Evolutionary conservation across 2,797 vertebrate species (phyloP).

Genomic region (Bovichtus diacanthus): DNA sequence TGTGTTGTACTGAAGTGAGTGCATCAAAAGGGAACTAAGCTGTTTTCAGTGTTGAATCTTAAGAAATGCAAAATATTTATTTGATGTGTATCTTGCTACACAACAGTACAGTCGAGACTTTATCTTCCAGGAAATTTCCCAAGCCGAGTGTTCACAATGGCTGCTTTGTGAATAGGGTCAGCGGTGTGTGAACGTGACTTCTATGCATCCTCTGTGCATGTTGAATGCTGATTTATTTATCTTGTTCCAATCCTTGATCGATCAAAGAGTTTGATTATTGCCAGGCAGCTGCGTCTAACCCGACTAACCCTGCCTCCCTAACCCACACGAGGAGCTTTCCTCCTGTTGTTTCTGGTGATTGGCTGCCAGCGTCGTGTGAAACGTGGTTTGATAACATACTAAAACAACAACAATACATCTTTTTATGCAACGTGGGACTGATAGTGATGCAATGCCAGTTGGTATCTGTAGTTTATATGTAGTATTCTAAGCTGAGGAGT

Average conservation of each 20-base stretch:
- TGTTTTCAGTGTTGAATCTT: neutral
- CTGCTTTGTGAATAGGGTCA: slow-evolving; percentile 60
- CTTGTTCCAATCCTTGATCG: slow-evolving; percentile 20
- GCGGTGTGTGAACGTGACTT: slow-evolving; percentile 62
- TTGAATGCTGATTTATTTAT: slow-evolving; percentile 47
- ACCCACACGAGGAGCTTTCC: slow-evolving; percentile 60
- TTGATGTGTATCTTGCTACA: neutral
- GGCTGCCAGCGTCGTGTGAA: slow-evolving; percentile 49
- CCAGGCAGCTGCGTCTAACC: slow-evolving; percentile 70
- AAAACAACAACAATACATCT: slow-evolving; percentile 54
- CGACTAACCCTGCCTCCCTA: slow-evolving; percentile 80
- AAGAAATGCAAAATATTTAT: slow-evolving; percentile 16
- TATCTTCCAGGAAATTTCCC: slow-evolving; percentile 13
- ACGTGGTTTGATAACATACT: slow-evolving; percentile 74
- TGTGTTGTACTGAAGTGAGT: neutral
- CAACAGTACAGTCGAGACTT: neutral
- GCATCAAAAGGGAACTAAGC: neutral
- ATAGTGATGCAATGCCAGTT: slow-evolving; percentile 41
- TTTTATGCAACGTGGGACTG: slow-evolving; percentile 58
- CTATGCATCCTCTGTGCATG: slow-evolving; percentile 91
- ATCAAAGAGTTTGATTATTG: slow-evolving; percentile 50
- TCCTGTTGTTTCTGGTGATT: slow-evolving; percentile 70
- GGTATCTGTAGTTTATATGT: neutral
- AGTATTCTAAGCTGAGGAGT: neutral
- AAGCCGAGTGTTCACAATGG: slow-evolving; percentile 46